Evolutionary conservation across 2,888 invertebrate genomes (phyloP), one percentile per base, ranked within the genome.

Genomic region (Cephonodes hylas): DNA sequence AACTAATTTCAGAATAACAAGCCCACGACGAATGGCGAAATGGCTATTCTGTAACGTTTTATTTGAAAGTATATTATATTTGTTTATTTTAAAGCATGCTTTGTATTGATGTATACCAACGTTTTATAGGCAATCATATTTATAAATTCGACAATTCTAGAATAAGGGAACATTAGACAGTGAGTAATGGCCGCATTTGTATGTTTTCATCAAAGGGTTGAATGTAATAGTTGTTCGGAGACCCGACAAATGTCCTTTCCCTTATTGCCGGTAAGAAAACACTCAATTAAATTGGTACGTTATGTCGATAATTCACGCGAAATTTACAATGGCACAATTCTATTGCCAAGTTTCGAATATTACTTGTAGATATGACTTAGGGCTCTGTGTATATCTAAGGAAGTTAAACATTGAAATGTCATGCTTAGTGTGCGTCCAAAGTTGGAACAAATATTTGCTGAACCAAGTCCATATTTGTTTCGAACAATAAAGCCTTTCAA

Each of bases 171-270:
- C 18, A 15, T 46, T 38, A 7, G 59, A 6, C 27, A 10, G 46
- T 31, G 20, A n/a, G 20, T 13, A 59, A 10, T 8, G 23, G 48
- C 25, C 42, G 23, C 66, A 66, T 64, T 71, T 71, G 45, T 66
- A 60, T 64, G 73, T 68, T 74, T 73, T 71, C 70, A 59, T 72
- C 70, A 76, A 77, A 75, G 63, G 65, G 48, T 63, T 68, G 62
- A 66, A 71, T 63, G 67, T 72, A 45, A 65, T 71, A 65, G 68
- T 74, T 74, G 61, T 59, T 61, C 61, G 61, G 68, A 68, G 61
- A 58, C 60, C 34, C 56, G 58, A 64, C 65, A 72, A 74, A 76
- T 68, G 62, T 66, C 65, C 64, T 72, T 67, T 67, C 64, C 58
- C 66, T 66, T 57, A 66, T 69, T 68, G 66, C 69, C 67, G 58